phyloP scores from a whole-genome alignment of 2,797 vertebrate genomes.

The Gorsachius magnificus region DNA sequence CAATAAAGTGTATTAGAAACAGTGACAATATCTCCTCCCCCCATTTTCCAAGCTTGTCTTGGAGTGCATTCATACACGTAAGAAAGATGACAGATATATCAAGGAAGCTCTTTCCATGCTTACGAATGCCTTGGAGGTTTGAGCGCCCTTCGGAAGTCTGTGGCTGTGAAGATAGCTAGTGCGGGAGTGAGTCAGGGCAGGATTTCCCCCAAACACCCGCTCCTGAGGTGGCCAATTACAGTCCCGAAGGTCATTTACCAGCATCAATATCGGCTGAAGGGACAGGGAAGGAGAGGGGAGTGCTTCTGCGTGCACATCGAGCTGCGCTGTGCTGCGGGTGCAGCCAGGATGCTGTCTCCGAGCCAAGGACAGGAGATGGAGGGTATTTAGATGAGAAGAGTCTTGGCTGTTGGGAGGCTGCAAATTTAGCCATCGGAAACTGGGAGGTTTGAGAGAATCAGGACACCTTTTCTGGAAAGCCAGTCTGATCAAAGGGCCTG shows the following conservation, averaged over 20 bases:
- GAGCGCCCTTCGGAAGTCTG: conserved; percentile 60
- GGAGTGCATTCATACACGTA: conserved; percentile 17
- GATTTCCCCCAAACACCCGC: conserved; percentile 26
- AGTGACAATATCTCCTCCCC: conserved; percentile 53
- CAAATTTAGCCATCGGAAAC: not conserved
- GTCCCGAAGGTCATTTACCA: not conserved
- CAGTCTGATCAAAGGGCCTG: not conserved
- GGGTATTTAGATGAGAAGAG: not conserved
- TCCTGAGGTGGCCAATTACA: conserved; percentile 13
- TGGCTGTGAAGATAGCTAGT: conserved; percentile 58
- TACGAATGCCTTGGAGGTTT: conserved; percentile 27
- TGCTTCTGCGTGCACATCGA: not conserved
- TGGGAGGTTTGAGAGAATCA: not conserved
- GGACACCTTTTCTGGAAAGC: not conserved
- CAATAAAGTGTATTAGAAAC: conserved; percentile 56
- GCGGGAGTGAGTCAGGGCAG: conserved; percentile 54
- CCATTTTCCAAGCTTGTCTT: conserved; percentile 20
- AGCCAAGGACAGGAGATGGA: not conserved
- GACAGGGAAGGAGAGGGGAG: not conserved
- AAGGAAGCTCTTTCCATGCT: conserved; percentile 50
- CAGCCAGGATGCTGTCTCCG: not conserved
- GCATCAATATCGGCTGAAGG: not conserved
- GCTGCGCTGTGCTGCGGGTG: not conserved
- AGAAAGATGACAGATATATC: conserved; percentile 61
- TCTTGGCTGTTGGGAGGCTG: not conserved